Evolutionary conservation across 2,888 invertebrate genomes (phyloP).

Genomic region (Drosophila silvestris): DNA sequence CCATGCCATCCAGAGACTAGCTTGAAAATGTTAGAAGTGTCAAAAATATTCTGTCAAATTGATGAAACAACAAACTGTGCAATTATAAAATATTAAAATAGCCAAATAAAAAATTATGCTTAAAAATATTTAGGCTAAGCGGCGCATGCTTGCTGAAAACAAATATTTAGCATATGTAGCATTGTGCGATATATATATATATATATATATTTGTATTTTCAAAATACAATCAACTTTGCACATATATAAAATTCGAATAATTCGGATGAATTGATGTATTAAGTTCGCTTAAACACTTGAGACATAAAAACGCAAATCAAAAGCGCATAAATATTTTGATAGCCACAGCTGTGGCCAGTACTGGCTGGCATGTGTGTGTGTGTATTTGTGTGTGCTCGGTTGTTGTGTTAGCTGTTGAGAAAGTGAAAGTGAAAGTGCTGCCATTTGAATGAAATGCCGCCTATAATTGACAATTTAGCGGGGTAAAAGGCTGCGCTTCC

Average conservation of each 20-base stretch:
- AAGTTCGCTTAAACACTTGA: not conserved
- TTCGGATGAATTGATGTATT: not conserved
- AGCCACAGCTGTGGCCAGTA: conserved; percentile 21
- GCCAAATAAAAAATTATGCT: not conserved
- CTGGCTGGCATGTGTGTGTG: conserved; percentile 2
- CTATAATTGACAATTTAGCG: conserved; percentile 45
- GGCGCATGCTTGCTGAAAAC: conserved; percentile 17
- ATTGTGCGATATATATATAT: not conserved
- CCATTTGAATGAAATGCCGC: conserved; percentile 28
- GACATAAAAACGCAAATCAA: conserved; percentile 22
- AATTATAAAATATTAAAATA: not conserved
- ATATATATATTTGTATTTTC: not conserved
- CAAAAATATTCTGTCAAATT: not conserved
- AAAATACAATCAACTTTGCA: conserved; percentile 3
- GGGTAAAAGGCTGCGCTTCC: conserved; percentile 39
- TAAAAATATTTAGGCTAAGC: not conserved
- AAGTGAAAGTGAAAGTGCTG: conserved; percentile 21
- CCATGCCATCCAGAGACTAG: not conserved
- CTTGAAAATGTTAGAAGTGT: not conserved
- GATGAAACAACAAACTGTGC: not conserved
- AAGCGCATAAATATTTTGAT: conserved; percentile 23
- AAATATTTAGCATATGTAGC: conserved; percentile 28
- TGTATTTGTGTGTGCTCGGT: conserved; percentile 9
- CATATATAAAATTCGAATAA: conserved; percentile 9
- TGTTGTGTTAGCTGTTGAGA: conserved; percentile 7